Percentiles rank a stretch among this genome's conserved stretches.
Conservation (phyloP, 2,797 vertebrate genomes). For the Potorous gilbertii region DNA sequence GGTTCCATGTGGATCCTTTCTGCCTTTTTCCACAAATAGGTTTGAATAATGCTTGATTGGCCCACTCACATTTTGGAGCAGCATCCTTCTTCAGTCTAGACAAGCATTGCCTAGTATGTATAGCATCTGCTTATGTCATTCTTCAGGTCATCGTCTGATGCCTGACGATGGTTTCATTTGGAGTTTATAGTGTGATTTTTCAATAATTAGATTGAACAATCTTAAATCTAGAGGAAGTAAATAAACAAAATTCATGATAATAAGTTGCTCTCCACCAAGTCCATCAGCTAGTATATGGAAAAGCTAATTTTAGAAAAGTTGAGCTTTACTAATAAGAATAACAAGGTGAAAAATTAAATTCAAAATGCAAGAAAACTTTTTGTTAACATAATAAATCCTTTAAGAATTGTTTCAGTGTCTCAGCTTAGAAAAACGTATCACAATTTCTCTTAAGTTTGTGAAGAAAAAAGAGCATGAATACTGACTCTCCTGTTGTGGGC, state of each 20-base stretch:
- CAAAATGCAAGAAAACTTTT: conserved; percentile 71
- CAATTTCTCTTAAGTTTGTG: conserved; percentile 67
- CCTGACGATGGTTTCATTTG: conserved; percentile 71
- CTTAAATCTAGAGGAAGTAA: conserved; percentile 56
- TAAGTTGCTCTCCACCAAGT: conserved; percentile 62
- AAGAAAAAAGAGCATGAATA: conserved; percentile 53
- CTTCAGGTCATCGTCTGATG: conserved; percentile 23
- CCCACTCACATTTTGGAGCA: background rate
- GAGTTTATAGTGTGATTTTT: conserved; percentile 49
- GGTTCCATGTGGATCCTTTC: conserved; percentile 54
- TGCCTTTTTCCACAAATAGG: background rate
- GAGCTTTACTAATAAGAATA: conserved; percentile 52
- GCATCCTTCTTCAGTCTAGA: background rate
- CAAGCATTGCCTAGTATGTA: background rate
- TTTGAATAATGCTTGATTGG: background rate
- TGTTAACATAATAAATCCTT: conserved; percentile 70
- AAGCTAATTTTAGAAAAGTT: conserved; percentile 46
- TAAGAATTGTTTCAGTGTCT: conserved; percentile 70
- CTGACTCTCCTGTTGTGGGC: conserved; percentile 65
- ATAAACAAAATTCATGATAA: conserved; percentile 51
- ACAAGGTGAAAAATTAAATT: conserved; percentile 65
- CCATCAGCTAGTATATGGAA: conserved; percentile 61
- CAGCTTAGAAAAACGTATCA: conserved; percentile 60
- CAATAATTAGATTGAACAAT: conserved; percentile 50
- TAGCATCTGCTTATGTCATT: conserved; percentile 44